Evolutionary conservation across 2,113 vertebrate species (phyloP).

Genomic region (Oncorhynchus mykiss): DNA sequence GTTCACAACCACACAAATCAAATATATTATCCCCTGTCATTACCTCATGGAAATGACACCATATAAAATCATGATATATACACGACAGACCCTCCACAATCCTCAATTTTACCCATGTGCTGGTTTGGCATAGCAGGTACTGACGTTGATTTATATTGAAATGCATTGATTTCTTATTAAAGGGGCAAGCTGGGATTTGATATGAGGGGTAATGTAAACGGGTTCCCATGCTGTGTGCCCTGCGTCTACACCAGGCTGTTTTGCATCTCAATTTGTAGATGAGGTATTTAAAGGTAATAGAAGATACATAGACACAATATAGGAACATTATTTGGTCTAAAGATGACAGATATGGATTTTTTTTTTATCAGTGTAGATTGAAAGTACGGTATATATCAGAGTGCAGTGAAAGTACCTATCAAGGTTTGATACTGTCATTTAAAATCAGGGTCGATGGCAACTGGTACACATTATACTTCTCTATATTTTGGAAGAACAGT

Average conservation of each 20-base stretch:
- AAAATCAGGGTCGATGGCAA: not conserved
- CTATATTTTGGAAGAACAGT: not conserved
- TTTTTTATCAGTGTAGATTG: not conserved
- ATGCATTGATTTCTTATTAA: constrained; percentile 18
- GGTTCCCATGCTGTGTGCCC: constrained; percentile 4
- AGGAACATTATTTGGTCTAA: not conserved
- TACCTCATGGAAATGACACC: not conserved
- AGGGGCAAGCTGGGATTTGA: not conserved
- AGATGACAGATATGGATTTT: not conserved
- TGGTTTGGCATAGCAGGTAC: constrained; percentile 6
- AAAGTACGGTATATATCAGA: no score
- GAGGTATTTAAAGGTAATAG: constrained; percentile 18
- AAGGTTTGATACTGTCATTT: not conserved
- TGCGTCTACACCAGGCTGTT: constrained; percentile 1
- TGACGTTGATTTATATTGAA: constrained; percentile 21
- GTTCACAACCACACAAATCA: not conserved
- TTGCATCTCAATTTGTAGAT: constrained; percentile 16
- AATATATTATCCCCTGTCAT: not conserved
- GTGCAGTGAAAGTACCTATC: not conserved
- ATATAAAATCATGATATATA: constrained; percentile 6
- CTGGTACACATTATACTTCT: not conserved
- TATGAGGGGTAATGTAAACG: constrained; percentile 14
- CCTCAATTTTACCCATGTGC: constrained; percentile 1
- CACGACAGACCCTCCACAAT: not conserved
- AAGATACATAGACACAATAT: constrained; percentile 5